Percentiles rank a stretch among this genome's conserved stretches.
These are phyloP conservation scores for Hypomesus transpacificus DNA, from an alignment of 2,113 vertebrate species.

Conservation along the genomic window DNA sequence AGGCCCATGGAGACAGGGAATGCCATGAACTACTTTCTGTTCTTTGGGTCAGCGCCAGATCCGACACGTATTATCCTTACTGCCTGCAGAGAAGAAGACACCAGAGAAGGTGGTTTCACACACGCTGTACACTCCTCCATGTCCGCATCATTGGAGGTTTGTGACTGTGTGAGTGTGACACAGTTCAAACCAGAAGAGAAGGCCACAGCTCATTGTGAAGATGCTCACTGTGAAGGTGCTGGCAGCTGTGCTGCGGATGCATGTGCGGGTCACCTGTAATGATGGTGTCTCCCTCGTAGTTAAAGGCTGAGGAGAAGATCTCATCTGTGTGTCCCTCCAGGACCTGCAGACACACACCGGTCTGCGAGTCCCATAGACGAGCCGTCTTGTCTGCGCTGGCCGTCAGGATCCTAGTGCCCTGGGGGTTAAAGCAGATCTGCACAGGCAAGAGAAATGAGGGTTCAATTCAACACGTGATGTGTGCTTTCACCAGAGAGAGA, in stretches of 20 bases:
- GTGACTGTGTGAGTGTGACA: too few species aligned
- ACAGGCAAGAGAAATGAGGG: not conserved
- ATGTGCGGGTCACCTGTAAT: slow-evolving; percentile 74
- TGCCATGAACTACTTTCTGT: not conserved
- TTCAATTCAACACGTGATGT: not conserved
- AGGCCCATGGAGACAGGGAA: not conserved
- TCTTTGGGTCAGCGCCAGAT: slow-evolving; percentile 82
- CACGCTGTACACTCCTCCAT: slow-evolving; percentile 21
- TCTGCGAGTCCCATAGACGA: slow-evolving; percentile 88
- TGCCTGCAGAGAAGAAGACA: slow-evolving; percentile 69
- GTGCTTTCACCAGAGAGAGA: slow-evolving; percentile 19
- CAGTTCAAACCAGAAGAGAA: too few species aligned
- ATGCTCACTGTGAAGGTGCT: not conserved
- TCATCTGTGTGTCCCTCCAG: slow-evolving; percentile 89
- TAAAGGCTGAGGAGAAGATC: slow-evolving; percentile 93
- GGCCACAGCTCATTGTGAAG: not conserved
- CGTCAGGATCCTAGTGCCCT: slow-evolving; percentile 84
- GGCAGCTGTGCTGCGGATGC: not conserved
- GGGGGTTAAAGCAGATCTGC: slow-evolving; percentile 92
- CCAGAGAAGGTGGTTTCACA: not conserved
- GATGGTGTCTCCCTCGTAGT: slow-evolving; percentile 88
- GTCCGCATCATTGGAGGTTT: too few species aligned
- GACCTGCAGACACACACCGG: slow-evolving; percentile 84
- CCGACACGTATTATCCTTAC: slow-evolving; percentile 94
- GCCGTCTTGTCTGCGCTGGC: slow-evolving; percentile 89